Percentiles rank a stretch among this genome's conserved stretches.
phyloP scores from a whole-genome alignment of 1,140 invertebrate species.

The Lepeophtheirus salmonis region DNA sequence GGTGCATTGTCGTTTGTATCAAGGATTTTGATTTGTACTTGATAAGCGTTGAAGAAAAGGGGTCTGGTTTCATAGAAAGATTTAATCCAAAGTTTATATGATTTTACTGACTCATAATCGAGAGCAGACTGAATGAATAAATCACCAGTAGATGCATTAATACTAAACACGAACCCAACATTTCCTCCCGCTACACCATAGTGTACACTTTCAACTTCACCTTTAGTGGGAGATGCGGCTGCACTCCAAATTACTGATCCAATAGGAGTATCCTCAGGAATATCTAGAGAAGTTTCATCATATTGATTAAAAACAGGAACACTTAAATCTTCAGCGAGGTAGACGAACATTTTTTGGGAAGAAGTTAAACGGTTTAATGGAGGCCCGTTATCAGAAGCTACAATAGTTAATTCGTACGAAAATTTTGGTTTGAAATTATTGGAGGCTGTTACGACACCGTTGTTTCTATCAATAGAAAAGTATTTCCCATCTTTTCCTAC shows the following conservation, averaged over 20 bases:
- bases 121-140: conserved; percentile 52
- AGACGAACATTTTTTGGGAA: conserved; percentile 38
- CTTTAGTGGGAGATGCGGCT: conserved; percentile 34
- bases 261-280: conserved; percentile 3
- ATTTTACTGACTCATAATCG: conserved; percentile 63
- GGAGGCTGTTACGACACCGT: conserved; percentile 51
- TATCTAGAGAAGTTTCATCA: not conserved
- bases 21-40: conserved; percentile 61
- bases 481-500: conserved; percentile 51
- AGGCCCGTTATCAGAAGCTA: conserved; percentile 30
- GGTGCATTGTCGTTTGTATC: conserved; percentile 82
- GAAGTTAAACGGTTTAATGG: conserved; percentile 29
- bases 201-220: conserved; percentile 31
- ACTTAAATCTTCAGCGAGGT: conserved; percentile 20
- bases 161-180: conserved; percentile 56
- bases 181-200: conserved; percentile 81
- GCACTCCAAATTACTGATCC: conserved; percentile 56
- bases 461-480: conserved; percentile 53
- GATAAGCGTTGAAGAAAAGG: conserved; percentile 42
- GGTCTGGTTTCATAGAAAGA: conserved; percentile 64
- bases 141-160: conserved; percentile 56
- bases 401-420: conserved; percentile 46
- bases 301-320: conserved; percentile 4
- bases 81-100: conserved; percentile 81
- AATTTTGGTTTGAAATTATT: conserved; percentile 26